A percentile compares a stretch with the other conserved stretches of the same genome.
phyloP scores from a whole-genome alignment of 2,888 invertebrate species.

The Nemoura dubitans region DNA sequence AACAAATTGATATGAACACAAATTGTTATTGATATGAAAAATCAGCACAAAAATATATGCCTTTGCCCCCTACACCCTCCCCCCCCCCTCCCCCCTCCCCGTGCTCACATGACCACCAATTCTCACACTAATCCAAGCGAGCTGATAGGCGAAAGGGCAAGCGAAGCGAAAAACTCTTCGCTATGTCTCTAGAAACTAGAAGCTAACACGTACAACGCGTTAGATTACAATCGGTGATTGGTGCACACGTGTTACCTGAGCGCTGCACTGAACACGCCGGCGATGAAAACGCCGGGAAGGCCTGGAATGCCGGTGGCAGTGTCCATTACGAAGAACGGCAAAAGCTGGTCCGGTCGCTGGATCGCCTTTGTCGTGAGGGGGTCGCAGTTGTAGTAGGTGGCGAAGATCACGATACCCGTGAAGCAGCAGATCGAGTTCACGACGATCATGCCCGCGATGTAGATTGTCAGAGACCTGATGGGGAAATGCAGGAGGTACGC shows the following conservation, averaged over 20 bases:
- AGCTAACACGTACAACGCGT: no score
- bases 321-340: conserved; percentile 35
- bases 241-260: conserved; percentile 7
- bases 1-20: no score
- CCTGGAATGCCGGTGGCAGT: conserved; percentile 28
- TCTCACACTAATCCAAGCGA: no score
- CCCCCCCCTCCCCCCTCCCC: no score
- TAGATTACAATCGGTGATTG: no score
- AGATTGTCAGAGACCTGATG: conserved; percentile 3
- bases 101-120: no score
- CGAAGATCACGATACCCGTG: conserved; percentile 25
- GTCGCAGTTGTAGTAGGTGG: conserved; percentile 24
- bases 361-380: conserved; percentile 18
- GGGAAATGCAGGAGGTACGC: background rate
- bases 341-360: conserved; percentile 24
- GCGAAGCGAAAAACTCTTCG: no score
- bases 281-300: conserved; percentile 34
- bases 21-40: no score
- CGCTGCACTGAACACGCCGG: conserved; percentile 29
- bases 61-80: no score
- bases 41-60: no score
- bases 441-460: conserved; percentile 20
- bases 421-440: conserved; percentile 29
- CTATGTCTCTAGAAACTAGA: no score
- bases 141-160: no score